A percentile compares a stretch with the other conserved stretches of the same genome.
Conservation (phyloP, 2,797 vertebrate species). For the Threskiornis aethiopicus region DNA sequence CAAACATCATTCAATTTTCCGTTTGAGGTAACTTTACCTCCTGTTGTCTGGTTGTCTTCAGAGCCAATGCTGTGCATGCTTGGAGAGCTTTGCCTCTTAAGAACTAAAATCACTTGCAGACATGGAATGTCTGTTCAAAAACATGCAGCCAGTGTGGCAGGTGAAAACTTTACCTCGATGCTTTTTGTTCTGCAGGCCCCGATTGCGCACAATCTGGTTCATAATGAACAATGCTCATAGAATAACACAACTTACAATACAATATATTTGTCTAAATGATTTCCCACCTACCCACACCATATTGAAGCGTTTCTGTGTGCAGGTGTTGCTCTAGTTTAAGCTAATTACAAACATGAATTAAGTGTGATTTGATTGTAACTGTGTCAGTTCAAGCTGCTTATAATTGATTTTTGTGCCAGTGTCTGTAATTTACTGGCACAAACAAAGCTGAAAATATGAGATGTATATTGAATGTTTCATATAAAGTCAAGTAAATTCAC, state of each 20-base stretch:
- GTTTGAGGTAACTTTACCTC: not conserved
- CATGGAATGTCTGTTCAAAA: not conserved
- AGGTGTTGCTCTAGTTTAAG: not conserved
- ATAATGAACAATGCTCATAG: not conserved
- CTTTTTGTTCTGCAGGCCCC: not conserved
- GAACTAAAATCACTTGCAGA: not conserved
- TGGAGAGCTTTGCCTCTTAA: not conserved
- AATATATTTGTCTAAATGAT: not conserved
- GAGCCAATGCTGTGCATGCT: not conserved
- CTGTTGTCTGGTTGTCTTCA: not conserved
- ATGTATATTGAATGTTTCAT: not conserved
- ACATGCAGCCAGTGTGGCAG: not conserved
- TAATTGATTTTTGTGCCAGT: not conserved
- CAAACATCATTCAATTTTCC: not conserved
- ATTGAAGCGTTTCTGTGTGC: not conserved
- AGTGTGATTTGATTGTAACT: not conserved
- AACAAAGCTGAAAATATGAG: not conserved
- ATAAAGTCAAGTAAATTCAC: not conserved
- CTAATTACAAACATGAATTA: not conserved
- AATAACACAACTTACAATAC: not conserved
- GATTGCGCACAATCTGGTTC: not conserved
- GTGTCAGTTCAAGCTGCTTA: not conserved
- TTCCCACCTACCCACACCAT: not conserved
- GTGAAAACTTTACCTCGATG: not conserved
- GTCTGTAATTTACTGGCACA: not conserved